phyloP scores from a whole-genome alignment of 2,888 invertebrate genomes.

The Koerneria pararmatus region DNA sequence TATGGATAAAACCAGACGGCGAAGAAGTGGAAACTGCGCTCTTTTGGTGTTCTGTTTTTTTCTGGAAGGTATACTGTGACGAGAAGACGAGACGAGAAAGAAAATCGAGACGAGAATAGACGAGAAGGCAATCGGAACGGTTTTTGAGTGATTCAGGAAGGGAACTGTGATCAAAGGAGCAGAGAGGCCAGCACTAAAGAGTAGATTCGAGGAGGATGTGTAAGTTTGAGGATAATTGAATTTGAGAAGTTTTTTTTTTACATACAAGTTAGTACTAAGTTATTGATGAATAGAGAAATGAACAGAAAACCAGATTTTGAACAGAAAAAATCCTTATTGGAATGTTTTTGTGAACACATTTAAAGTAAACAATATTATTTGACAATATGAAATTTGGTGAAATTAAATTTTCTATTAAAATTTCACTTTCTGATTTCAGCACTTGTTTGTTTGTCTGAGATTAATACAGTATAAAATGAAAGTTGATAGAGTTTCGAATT shows the following conservation, averaged over 20 bases:
- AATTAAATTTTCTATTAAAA: too few species aligned
- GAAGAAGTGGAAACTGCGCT: too few species aligned
- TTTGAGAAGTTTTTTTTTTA: neutral
- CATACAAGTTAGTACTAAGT: too few species aligned
- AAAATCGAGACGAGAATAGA: neutral
- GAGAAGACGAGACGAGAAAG: conserved; percentile 64
- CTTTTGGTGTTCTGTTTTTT: too few species aligned
- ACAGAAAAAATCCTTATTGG: neutral
- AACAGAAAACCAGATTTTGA: too few species aligned
- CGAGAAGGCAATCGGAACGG: neutral
- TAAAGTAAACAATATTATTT: neutral
- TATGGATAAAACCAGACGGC: too few species aligned
- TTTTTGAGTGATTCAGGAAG: conserved; percentile 23
- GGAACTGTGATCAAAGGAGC: conserved; percentile 77
- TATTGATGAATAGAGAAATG: too few species aligned
- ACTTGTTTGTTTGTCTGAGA: too few species aligned
- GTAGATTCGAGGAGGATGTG: conserved; percentile 88
- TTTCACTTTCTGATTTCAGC: too few species aligned
- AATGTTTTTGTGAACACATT: neutral
- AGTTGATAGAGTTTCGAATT: too few species aligned
- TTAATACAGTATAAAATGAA: too few species aligned
- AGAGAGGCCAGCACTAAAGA: conserved; percentile 80
- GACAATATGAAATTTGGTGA: neutral
- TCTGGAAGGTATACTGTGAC: too few species aligned
- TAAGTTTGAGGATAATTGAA: conserved; percentile 62